Evolutionary conservation across 2,888 invertebrate genomes (phyloP).

Genomic region (Diploptera punctata): DNA sequence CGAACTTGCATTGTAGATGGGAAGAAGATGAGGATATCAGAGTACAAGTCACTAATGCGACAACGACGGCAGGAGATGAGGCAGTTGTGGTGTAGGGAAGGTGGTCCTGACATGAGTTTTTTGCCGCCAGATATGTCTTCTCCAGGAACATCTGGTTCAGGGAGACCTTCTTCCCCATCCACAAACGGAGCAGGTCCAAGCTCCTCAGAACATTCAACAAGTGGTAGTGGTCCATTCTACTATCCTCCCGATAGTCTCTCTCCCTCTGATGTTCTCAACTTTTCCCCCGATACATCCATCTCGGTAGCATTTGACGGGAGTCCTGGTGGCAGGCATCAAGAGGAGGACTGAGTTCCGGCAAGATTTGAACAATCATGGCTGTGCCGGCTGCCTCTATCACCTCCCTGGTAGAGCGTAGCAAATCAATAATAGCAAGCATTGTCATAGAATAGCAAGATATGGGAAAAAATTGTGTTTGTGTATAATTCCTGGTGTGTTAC

Average conservation of each 20-base stretch:
- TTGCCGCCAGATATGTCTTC: conserved; percentile 39
- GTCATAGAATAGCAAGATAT: background rate
- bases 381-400: conserved; percentile 15
- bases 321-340: conserved; percentile 67
- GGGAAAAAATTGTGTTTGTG: too few relatives aligned
- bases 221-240: conserved; percentile 61
- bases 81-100: conserved; percentile 92
- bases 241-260: conserved; percentile 71
- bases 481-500: too few relatives aligned
- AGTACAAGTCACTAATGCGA: conserved; percentile 96
- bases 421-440: background rate
- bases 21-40: conserved; percentile 98
- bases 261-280: conserved; percentile 68
- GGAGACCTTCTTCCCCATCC: conserved; percentile 24
- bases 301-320: conserved; percentile 66
- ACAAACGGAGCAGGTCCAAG: conserved; percentile 57
- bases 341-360: conserved; percentile 71
- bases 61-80: conserved; percentile 93
- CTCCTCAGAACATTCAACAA: conserved; percentile 53
- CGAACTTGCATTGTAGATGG: conserved; percentile 99
- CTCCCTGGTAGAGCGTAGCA: conserved; percentile 3
- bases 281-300: conserved; percentile 70
- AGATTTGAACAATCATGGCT: background rate
- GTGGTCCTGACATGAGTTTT: conserved; percentile 53
- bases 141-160: conserved; percentile 36